A percentile compares a stretch with the other conserved stretches of the same genome.
Evolutionary conservation across 2,113 vertebrate genomes (phyloP).

Genomic region (Pelobates fuscus): DNA sequence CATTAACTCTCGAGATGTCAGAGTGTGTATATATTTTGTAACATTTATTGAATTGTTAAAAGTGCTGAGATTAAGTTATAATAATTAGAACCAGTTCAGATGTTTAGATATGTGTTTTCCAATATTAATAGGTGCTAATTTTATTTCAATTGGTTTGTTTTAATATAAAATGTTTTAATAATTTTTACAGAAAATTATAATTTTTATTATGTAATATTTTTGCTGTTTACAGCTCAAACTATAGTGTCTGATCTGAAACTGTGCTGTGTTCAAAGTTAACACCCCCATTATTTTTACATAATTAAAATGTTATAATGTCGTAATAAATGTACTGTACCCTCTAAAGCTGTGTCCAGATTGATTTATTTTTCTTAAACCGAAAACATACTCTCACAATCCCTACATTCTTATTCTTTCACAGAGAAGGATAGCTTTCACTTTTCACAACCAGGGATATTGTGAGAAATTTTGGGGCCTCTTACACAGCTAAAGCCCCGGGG

Average conservation of each 20-base stretch:
- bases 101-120: conserved; percentile 52
- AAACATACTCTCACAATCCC: too few relatives aligned
- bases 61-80: conserved; percentile 74
- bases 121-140: conserved; percentile 51
- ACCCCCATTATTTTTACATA: conserved; percentile 16
- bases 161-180: conserved; percentile 47
- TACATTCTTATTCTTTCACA: too few relatives aligned
- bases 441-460: too few relatives aligned
- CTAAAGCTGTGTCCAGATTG: too few relatives aligned
- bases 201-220: conserved; percentile 43
- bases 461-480: too few relatives aligned
- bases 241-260: background rate
- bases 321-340: too few relatives aligned
- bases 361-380: too few relatives aligned
- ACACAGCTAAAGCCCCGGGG: too few relatives aligned
- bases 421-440: too few relatives aligned
- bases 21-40: conserved; percentile 91
- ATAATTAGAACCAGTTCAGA: conserved; percentile 63
- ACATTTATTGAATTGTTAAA: conserved; percentile 62
- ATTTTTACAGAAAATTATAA: background rate
- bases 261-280: conserved; percentile 14
- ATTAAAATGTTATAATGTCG: too few relatives aligned
- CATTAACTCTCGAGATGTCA: conserved; percentile 58
- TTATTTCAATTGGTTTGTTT: conserved; percentile 49
- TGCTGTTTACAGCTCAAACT: background rate